Evolutionary conservation across 2,888 invertebrate species (phyloP), one percentile per base, ranked within the genome.

Genomic region (Lamellibrachia satsuma): DNA sequence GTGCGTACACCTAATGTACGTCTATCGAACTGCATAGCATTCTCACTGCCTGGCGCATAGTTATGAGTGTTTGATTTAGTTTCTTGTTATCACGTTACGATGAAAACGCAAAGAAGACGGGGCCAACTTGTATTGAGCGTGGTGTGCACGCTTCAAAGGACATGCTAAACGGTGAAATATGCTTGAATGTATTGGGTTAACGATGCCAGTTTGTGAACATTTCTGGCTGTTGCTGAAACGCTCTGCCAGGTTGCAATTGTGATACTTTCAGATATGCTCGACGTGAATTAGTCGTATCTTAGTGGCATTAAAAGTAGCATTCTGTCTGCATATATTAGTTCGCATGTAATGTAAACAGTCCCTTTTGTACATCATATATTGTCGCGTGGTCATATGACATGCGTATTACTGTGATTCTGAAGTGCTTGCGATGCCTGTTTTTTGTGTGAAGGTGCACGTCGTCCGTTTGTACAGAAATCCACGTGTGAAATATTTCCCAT

Each of bases 191-290:
- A n/a, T 75, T 15, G 75, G 75, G 75, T 75, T 75, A 75, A 75
- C 22, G 75, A 75, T 22, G 15, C 22, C 75, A 75, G 75, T 15
- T 22, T 75, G 75, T 6, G 75, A 75, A 75, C 22, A 6, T 75
- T 75, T 75, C 75, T 22, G 75, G 75, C 75, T n/a, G 3, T 75
- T 75, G 75, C 75, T 6, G 75, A 75, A 22, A 22, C 75, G 75
- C 75, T 75, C 75, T 75, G 75, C 75, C 22, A n/a, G 22, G 75
- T 75, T 22, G 75, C 75, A 75, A 75, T 75, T 75, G 75, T 75
- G 75, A 75, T 75, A 75, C 75, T 75, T 75, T 75, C 75, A 75
- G 75, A 75, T 75, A 75, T 75, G 75, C 75, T 75, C 75, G 75
- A 75, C 75, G 75, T 75, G 75, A 75, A 11, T 75, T 75, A 75